Evolutionary conservation across 92 coral and sea anemone genomes (phyloP).

Genomic region (Porites divaricata): DNA sequence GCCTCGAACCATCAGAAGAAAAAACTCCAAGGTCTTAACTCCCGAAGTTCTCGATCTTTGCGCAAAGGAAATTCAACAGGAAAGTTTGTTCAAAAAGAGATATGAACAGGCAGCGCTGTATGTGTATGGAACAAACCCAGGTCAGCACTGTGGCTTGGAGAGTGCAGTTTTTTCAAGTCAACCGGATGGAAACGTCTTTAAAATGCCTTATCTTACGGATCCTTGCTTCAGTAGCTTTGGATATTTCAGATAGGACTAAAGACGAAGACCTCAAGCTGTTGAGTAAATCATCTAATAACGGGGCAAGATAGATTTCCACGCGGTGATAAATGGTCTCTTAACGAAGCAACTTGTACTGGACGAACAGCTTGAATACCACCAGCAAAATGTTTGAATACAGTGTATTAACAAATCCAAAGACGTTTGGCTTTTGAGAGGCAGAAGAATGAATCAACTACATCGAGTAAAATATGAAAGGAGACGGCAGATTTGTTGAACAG

Average conservation of each 20-base stretch:
- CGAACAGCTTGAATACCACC: neutral
- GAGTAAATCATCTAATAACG: neutral
- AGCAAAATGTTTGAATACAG: neutral
- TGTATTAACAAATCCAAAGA: neutral
- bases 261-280: neutral
- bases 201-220: conserved; percentile 35
- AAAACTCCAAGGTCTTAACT: conserved; percentile 43
- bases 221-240: conserved; percentile 52
- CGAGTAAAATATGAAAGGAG: neutral
- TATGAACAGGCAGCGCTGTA: conserved; percentile 41
- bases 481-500: neutral
- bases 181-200: conserved; percentile 38
- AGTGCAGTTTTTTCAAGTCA: conserved; percentile 17
- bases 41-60: conserved; percentile 45
- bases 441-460: neutral
- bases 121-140: conserved; percentile 42
- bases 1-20: conserved; percentile 32
- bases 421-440: neutral
- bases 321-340: neutral
- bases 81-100: conserved; percentile 36
- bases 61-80: conserved; percentile 47
- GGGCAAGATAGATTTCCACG: neutral
- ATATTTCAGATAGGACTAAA: conserved; percentile 11
- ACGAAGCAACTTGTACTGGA: neutral
- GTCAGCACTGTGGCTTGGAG: conserved; percentile 32